A percentile compares a stretch with the other conserved stretches of the same genome.
Evolutionary conservation across 1,140 invertebrate genomes (phyloP).

Genomic region (Zaprionus nigranus): DNA sequence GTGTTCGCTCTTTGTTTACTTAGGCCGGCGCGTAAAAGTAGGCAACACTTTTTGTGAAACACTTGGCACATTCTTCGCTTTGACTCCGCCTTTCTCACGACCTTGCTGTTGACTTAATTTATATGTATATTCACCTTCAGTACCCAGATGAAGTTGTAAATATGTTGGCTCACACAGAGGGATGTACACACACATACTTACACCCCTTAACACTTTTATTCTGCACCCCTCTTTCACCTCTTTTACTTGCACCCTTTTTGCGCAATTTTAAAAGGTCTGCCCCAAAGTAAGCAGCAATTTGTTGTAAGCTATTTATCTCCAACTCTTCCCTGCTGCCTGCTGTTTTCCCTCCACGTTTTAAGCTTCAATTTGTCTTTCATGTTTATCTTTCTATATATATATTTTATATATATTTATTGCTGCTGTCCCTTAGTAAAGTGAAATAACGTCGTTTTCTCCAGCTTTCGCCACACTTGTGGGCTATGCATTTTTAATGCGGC

Average conservation of each 20-base stretch:
- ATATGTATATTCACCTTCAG: neutral
- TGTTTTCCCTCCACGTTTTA: neutral
- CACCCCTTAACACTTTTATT: neutral
- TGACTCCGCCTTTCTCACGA: neutral
- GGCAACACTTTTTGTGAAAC: neutral
- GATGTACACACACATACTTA: neutral
- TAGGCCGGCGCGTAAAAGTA: neutral
- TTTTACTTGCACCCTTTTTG: neutral
- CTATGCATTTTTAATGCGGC: conserved; percentile 9
- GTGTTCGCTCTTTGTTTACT: neutral
- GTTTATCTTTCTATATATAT: neutral
- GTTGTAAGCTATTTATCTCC: neutral
- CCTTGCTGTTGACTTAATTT: neutral
- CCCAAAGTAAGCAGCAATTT: conserved; percentile 32
- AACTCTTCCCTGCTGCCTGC: neutral
- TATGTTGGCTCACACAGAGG: neutral
- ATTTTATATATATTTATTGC: neutral
- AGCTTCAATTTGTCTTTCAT: neutral
- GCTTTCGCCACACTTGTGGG: neutral
- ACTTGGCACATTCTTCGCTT: neutral
- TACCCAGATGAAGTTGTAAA: neutral
- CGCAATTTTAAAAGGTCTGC: neutral
- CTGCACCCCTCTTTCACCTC: too few species aligned
- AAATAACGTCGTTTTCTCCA: neutral
- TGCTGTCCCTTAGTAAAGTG: neutral